Evolutionary conservation across 2,113 vertebrate species (phyloP), one percentile per base, ranked within the genome.

Genomic region (Madoqua kirkii): DNA sequence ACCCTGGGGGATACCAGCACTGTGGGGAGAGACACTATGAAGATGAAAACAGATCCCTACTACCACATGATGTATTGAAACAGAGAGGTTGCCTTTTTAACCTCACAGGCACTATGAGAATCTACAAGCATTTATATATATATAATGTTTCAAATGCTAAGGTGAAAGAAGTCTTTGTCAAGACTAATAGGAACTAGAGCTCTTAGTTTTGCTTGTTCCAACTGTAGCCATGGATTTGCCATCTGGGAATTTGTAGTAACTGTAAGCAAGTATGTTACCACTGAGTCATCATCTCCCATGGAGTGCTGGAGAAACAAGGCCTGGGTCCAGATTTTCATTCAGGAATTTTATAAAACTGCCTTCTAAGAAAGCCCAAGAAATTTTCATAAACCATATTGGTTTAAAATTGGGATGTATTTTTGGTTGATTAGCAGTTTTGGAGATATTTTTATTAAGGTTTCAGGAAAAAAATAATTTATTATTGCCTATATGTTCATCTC

Each of bases 311-410:
- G 89, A 96, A 96, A 97, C 78, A 97, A 96, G 96, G 97, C 93
- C 95, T 94, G 31, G 87, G 95, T 97, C 98, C 97, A 98, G 98
- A 93, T 97, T 92, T 96, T 78, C 97, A 98, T 98, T 98, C 97
- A 98, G 95, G 96, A 97, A 98, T 97, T 97, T 96, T 96, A 97
- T 11, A 62, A 89, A 95, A 95, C 43, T 95, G 95, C 87, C 94
- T 98, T 98, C 97, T 55, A 98, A 97, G 97, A 98, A 98, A 97
- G 52, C 52, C 79, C 59, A 96, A 74, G 86, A 91, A 50, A 86
- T 92, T 90, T 86, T 95, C 45, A 50, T 74, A n/a, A 95, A 88
- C 67, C 17, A 88, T 55, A 83, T 27, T 95, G 54, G 21, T 62
- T 90, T 95, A 67, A 96, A 95, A 97, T 93, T 82, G 59, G 4